Conservation (phyloP, 2,797 vertebrate genomes). For the Leptatherina wallacei region DNA sequence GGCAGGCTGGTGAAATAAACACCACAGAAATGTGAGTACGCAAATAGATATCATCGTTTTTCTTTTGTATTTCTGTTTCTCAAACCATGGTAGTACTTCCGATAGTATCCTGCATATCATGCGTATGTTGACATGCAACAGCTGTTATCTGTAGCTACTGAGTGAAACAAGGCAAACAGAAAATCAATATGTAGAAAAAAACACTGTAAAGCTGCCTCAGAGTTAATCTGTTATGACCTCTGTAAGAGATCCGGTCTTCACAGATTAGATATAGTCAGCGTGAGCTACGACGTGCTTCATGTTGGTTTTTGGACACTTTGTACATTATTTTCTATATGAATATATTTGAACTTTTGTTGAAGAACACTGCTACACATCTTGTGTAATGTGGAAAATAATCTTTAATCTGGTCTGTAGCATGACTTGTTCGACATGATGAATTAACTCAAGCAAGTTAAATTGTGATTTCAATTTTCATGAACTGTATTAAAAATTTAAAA, state of each 20-base stretch:
- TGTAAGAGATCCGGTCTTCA: constrained; percentile 3
- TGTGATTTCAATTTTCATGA: neutral
- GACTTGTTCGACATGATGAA: neutral
- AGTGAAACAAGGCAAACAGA: neutral
- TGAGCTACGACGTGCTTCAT: neutral
- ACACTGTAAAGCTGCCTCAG: neutral
- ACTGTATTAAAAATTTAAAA: neutral
- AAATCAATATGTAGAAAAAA: neutral
- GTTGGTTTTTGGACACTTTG: neutral
- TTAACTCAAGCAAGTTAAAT: neutral
- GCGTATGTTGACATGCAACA: neutral
- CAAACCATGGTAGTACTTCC: neutral
- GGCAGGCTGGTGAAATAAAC: constrained; percentile 38
- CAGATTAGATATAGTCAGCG: constrained; percentile 19
- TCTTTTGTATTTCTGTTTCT: constrained; percentile 12
- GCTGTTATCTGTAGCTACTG: neutral
- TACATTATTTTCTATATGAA: neutral
- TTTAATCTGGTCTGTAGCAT: neutral
- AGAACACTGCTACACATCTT: neutral
- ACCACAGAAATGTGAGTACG: constrained; percentile 34
- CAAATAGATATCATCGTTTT: constrained; percentile 22
- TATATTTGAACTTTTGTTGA: neutral
- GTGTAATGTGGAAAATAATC: neutral
- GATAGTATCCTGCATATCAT: neutral
- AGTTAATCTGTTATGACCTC: neutral